A percentile compares a stretch with the other conserved stretches of the same genome.
Conservation (phyloP, 2,113 vertebrate species). For the Triplophysa tibetana region DNA sequence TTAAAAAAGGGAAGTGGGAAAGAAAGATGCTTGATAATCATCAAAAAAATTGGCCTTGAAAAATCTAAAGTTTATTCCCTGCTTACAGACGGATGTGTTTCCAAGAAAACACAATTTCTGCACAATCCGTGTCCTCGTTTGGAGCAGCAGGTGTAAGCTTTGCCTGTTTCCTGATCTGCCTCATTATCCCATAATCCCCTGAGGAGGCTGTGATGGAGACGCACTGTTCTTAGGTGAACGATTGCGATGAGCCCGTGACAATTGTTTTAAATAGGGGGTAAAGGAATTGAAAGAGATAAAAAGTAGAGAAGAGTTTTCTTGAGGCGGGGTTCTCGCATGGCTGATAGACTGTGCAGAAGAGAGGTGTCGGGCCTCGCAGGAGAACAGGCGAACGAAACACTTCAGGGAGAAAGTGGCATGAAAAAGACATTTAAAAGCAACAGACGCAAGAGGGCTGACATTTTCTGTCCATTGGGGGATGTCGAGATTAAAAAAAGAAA, state of each 20-base stretch:
- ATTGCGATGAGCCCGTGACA: constrained; percentile 21
- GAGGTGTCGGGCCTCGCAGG: neutral
- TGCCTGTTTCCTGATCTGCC: constrained; percentile 30
- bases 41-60: too few relatives aligned
- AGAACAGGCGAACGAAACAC: neutral
- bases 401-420: constrained; percentile 26
- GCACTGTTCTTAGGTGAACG: constrained; percentile 28
- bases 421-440: constrained; percentile 37
- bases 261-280: constrained; percentile 33
- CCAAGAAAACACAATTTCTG: neutral
- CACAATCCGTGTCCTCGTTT: neutral
- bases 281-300: constrained; percentile 1
- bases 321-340: neutral
- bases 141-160: constrained; percentile 16
- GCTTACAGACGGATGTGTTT: neutral
- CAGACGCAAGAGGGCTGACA: constrained; percentile 26
- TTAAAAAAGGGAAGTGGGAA: neutral
- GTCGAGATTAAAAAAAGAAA: constrained; percentile 17
- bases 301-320: constrained; percentile 1
- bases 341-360: neutral
- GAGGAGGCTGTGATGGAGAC: constrained; percentile 15
- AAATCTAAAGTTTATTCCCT: neutral
- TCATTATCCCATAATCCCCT: constrained; percentile 38
- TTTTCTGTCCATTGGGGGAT: constrained; percentile 24
- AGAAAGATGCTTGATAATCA: neutral